Evolutionary conservation across 2,797 vertebrate genomes (phyloP), one percentile per base, ranked within the genome.

Genomic region (Loriculus beryllinus): DNA sequence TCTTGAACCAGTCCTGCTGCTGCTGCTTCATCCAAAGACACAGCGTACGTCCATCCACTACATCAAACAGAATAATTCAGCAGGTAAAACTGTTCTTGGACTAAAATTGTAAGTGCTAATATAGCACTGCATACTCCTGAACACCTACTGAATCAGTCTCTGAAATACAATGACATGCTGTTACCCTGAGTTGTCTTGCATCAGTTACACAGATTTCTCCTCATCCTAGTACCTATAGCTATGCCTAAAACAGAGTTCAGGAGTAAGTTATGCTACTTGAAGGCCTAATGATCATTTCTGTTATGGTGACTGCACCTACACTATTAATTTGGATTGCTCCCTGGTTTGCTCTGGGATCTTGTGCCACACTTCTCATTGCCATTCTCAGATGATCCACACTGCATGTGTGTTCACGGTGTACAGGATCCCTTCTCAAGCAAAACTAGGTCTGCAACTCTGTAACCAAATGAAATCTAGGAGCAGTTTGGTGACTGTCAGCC

Each of bases 11-110:
- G 96, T 99, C 74, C 98, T 99, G 42, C 97, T 99, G 91, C 97
- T 99, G 57, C 97, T 99, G 88, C 98, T 99, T 82, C 98, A 99
- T 88, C 99, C 99, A 1, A 98, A 98, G 86, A 99, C 99, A 20
- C 99, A 99, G 95, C 98, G 99, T 84, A 98, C 98, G 54, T 98
- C 98, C 88, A 98, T 99, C 90, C 98, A 98, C 96, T 98, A 94
- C 91, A 74, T 99, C 96, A 98, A 98, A 86, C 98, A 98, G 95
- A 98, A 98, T 90, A 96, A 97, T 63, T 97, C 98, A 8, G 91
- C 98, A 26, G 99, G 99, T 99, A 97, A 97, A 93, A 70, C 39
- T 74, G 25, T 70, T 74, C 64, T 88, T 70, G 60, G 59, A 33
- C 74, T 21, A 18, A 43, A 51, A n/a, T 64, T 76, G 13, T 85